phyloP scores from a whole-genome alignment of 1,140 invertebrate genomes.

The Drosophila nigromelanica region DNA sequence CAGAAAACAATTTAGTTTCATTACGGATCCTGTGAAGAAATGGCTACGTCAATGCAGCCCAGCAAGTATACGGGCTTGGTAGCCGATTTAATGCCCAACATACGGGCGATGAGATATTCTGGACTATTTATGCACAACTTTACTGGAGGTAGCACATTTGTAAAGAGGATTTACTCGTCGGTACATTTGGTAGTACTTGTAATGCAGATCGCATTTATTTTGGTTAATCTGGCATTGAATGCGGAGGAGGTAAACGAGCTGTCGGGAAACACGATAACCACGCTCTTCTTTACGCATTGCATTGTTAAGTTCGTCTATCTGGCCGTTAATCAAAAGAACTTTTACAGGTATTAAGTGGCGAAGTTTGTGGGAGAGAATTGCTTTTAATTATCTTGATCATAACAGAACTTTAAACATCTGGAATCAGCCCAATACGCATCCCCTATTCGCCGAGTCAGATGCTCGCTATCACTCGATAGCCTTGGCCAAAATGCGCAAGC shows the following conservation, averaged over 20 bases:
- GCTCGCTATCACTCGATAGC: conserved; percentile 89
- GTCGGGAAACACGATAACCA: conserved; percentile 92
- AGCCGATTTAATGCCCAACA: conserved; percentile 92
- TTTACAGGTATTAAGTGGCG: conserved; percentile 87
- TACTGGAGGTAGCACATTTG: conserved; percentile 86
- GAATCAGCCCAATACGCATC: conserved; percentile 92
- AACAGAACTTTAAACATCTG: conserved; percentile 89
- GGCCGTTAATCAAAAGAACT: conserved; percentile 89
- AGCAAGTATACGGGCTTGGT: conserved; percentile 87
- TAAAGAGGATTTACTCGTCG: conserved; percentile 86
- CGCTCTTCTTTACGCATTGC: conserved; percentile 91
- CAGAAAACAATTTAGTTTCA: conserved; percentile 35
- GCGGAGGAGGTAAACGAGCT: conserved; percentile 91
- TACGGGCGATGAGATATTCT: conserved; percentile 89
- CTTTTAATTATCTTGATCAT: not conserved
- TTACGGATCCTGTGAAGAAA: conserved; percentile 31
- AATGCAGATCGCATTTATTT: conserved; percentile 87
- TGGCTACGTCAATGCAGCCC: conserved; percentile 69
- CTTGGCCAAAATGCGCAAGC: conserved; percentile 90
- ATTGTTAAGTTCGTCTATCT: conserved; percentile 90
- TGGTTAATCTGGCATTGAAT: conserved; percentile 88
- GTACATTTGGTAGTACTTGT: conserved; percentile 87
- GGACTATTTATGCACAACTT: conserved; percentile 93
- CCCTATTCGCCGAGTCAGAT: conserved; percentile 92
- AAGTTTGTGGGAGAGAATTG: not conserved